Conservation (phyloP, 2,797 vertebrate genomes). For the Taenioides sp. region DNA sequence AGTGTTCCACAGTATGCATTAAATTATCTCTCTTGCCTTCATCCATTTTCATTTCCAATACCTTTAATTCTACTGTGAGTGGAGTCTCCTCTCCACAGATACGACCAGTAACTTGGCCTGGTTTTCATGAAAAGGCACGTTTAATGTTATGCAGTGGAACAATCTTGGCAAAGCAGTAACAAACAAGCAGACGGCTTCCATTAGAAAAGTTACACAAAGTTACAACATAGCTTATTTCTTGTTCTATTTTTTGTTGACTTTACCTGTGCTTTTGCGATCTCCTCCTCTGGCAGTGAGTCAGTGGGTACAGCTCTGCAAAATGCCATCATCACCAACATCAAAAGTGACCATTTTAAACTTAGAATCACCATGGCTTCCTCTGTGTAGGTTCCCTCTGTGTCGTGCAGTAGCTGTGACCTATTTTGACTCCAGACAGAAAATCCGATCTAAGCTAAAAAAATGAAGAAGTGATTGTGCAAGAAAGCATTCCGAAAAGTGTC, state of each 20-base stretch:
- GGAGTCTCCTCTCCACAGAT: no score
- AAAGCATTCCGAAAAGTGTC: conserved; percentile 48
- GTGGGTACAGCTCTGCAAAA: conserved; percentile 33
- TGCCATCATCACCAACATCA: conserved; percentile 4
- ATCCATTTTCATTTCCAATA: no score
- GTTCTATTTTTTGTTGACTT: background rate
- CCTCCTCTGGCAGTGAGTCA: conserved; percentile 26
- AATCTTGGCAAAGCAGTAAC: no score
- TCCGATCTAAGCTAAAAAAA: conserved; percentile 1
- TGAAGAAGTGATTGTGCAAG: conserved; percentile 16
- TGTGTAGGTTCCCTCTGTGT: background rate
- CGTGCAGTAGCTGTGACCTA: background rate
- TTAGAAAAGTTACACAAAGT: no score
- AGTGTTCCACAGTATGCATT: no score
- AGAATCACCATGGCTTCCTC: conserved; percentile 32
- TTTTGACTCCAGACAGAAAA: background rate
- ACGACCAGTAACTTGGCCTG: no score
- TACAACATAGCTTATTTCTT: no score
- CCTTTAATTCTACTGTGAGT: no score
- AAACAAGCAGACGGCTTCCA: no score
- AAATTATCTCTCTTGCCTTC: no score
- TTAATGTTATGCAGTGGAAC: no score
- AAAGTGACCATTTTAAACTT: conserved; percentile 7
- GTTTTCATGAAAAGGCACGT: no score
- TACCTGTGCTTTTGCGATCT: conserved; percentile 54